Evolutionary conservation across 1,140 invertebrate genomes (phyloP), one percentile per base, ranked within the genome.

Genomic region (Condylostylus longicornis): DNA sequence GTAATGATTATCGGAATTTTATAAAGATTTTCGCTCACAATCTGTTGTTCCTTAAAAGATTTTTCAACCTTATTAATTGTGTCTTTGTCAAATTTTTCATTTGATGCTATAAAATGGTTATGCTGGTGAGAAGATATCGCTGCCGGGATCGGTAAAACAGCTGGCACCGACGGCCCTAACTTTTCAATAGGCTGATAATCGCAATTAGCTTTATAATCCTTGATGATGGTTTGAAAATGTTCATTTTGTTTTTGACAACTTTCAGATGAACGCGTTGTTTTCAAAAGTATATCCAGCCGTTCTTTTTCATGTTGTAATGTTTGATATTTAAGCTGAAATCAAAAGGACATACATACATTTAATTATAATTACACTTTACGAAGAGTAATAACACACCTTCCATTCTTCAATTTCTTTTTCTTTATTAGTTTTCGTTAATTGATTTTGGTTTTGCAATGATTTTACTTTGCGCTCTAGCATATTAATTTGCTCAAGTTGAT

Each of bases 1-100:
- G 27, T 47, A 28, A 41, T 40, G 38, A 51, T 51, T 44, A 55
- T 46, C 40, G 48, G 42, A 35, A 60, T 56, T 44, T 46, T 51
- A 45, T 60, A 60, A 38, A 60, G 35, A 39, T 55, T 51, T 5
- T 49, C 44, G 59, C 57, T 60, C 56, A 60, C 57, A 44, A 48
- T 44, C 19, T 51, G 44, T 56, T 60, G 57, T 21, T 49, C 53
- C 29, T 52, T 46, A 37, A 60, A 60, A 5, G 49, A 51, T 35
- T 60, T 60, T 6, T 51, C 38, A 23, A 53, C 53, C n/a, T n/a
- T n/a, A n/a, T n/a, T n/a, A n/a, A n/a, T 15, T 40, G 53, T 1
- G 52, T 48, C 38, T 53, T 55, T 19, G 52, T 53, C 19, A 55
- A 46, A 32, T 49, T 49, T 21, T 51, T 46, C 22, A 37, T 44